Evolutionary conservation across 2,888 invertebrate species (phyloP).

Genomic region (Toxonevra muliebris): DNA sequence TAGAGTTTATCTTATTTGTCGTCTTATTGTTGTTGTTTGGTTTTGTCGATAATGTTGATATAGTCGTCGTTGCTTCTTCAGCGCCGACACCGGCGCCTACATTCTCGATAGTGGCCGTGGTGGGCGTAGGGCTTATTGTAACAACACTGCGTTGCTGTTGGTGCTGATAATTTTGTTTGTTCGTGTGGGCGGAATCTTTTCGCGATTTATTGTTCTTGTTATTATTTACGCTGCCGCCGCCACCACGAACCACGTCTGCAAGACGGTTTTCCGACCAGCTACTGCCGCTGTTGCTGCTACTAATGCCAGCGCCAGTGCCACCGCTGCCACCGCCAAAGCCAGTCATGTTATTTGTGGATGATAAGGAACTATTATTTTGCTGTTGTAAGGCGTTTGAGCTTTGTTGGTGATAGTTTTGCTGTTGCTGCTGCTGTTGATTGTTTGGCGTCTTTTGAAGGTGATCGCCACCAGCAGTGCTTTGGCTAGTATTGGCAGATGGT

Average conservation of each 20-base stretch:
- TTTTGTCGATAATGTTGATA: constrained; percentile 70
- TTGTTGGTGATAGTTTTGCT: constrained; percentile 35
- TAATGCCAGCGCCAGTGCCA: constrained; percentile 37
- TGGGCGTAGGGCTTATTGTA: constrained; percentile 48
- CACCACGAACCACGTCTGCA: constrained; percentile 77
- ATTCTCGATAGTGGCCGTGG: constrained; percentile 53
- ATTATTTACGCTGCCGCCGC: constrained; percentile 29
- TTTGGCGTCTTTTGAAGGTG: constrained; percentile 27
- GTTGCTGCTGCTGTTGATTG: constrained; percentile 42
- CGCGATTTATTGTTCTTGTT: constrained; percentile 64
- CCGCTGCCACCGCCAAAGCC: constrained; percentile 43
- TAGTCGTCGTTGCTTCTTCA: constrained; percentile 62
- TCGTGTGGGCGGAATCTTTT: constrained; percentile 55
- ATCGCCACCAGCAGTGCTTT: constrained; percentile 35
- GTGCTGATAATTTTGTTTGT: constrained; percentile 47
- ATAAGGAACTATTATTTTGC: constrained; percentile 50
- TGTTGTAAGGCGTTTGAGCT: constrained; percentile 41
- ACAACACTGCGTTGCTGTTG: constrained; percentile 41
- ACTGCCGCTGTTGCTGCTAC: constrained; percentile 55
- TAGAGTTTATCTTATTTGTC: constrained; percentile 59
- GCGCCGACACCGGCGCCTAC: constrained; percentile 49
- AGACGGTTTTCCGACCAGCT: constrained; percentile 72
- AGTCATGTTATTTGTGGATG: constrained; percentile 20
- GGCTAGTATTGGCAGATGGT: constrained; percentile 45
- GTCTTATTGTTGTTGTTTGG: constrained; percentile 60